These are phyloP conservation scores for Callipepla californica DNA, from an alignment of 2,113 vertebrate genomes.

Conservation along the genomic window DNA sequence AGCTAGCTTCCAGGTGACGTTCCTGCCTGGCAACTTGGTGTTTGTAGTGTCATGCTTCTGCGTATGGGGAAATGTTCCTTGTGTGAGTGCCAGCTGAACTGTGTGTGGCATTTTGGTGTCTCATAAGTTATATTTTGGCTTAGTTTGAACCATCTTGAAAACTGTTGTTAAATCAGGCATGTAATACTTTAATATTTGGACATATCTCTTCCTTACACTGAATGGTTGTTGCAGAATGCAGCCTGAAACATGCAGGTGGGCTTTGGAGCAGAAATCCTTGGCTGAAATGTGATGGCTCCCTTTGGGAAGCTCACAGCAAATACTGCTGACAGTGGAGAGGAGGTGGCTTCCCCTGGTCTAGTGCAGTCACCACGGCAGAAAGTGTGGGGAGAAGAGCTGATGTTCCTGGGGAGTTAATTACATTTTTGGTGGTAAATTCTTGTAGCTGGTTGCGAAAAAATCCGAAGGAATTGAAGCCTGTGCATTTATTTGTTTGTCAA, in stretches of 20 bases:
- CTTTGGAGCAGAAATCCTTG: not conserved
- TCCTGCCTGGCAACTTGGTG: rapidly evolving
- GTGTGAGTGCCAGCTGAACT: not conserved
- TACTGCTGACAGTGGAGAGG: not conserved
- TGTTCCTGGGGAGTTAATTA: not conserved
- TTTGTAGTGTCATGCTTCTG: not conserved
- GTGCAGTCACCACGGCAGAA: not conserved
- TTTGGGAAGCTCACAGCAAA: not conserved
- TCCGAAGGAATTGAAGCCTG: not conserved
- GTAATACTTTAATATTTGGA: not conserved
- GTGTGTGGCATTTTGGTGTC: not conserved
- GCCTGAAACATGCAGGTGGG: rapidly evolving
- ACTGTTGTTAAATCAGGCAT: not conserved
- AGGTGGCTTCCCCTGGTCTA: not conserved
- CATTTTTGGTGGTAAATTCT: not conserved
- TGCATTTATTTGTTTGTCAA: not conserved
- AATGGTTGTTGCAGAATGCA: not conserved
- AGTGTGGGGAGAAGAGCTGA: not conserved
- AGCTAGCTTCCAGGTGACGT: not conserved
- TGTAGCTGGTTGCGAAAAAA: not conserved
- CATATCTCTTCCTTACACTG: rapidly evolving
- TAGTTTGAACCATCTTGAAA: not conserved
- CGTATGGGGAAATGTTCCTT: not conserved
- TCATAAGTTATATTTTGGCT: not conserved
- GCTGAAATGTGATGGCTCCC: not conserved